Conservation (phyloP, 2,797 vertebrate genomes). For the Bryconaethiops microstoma region DNA sequence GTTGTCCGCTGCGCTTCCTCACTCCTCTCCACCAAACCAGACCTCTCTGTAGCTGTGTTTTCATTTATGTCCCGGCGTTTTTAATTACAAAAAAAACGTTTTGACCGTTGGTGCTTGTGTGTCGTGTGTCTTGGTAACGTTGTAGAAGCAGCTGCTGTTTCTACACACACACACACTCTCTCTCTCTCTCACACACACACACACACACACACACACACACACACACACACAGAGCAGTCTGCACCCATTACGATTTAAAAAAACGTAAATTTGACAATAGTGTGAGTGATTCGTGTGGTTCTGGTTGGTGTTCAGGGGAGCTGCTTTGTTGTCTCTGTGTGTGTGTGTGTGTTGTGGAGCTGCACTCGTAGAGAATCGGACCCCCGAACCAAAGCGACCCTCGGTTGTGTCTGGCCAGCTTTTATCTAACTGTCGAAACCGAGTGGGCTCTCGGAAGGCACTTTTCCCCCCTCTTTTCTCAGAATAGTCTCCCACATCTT, state of each 20-base stretch:
- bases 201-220: background rate
- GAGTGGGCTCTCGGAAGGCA: background rate
- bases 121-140: background rate
- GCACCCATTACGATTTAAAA: background rate
- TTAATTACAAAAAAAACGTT: too few relatives aligned
- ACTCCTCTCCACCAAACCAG: too few relatives aligned
- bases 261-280: background rate
- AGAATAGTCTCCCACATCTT: background rate
- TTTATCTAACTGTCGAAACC: background rate
- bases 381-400: too few relatives aligned
- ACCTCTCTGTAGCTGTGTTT: too few relatives aligned
- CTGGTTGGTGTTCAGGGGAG: background rate
- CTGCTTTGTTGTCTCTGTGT: background rate
- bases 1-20: conserved; percentile 7
- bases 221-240: too few relatives aligned
- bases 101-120: too few relatives aligned
- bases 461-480: background rate
- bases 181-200: background rate
- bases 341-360: background rate
- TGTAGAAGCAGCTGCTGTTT: conserved; percentile 7
- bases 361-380: background rate
- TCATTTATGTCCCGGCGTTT: too few relatives aligned
- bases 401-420: background rate
- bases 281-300: too few relatives aligned
- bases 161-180: background rate